A percentile compares a stretch with the other conserved stretches of the same genome.
Evolutionary conservation across 2,113 vertebrate species (phyloP).

Genomic region (Mastomys coucha): DNA sequence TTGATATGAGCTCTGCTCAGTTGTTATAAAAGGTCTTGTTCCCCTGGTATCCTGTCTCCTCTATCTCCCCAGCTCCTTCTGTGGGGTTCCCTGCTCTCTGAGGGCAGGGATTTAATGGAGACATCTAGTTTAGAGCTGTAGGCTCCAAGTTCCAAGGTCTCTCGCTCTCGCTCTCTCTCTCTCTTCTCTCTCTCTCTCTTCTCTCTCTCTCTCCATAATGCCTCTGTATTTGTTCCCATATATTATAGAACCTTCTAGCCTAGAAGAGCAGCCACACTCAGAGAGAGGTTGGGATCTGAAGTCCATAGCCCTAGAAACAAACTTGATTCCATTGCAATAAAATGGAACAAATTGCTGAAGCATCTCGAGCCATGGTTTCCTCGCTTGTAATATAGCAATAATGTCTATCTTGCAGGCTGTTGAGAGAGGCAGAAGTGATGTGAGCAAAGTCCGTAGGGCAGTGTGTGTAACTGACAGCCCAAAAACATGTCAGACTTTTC

Average conservation of each 20-base stretch:
- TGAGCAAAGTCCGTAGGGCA: neutral
- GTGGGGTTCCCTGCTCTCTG: neutral
- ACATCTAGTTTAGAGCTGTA: neutral
- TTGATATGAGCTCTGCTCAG: neutral
- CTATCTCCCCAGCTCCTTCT: neutral
- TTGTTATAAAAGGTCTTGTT: neutral
- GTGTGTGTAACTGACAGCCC: neutral
- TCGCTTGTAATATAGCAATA: neutral
- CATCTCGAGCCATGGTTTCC: neutral
- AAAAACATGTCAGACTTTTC: constrained; percentile 1
- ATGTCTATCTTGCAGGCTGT: neutral
- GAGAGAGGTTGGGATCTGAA: neutral
- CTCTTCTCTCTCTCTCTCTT: neutral
- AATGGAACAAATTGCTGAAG: neutral
- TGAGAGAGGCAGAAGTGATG: neutral
- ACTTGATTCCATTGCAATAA: neutral
- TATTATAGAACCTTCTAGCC: neutral
- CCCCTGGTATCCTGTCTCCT: neutral
- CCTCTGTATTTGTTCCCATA: neutral
- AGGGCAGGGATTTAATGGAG: no score
- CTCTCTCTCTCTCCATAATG: neutral
- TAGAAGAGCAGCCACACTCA: neutral
- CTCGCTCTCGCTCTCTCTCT: no score
- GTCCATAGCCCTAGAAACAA: neutral
- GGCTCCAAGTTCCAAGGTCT: no score